Percentiles rank a stretch among this genome's conserved stretches.
These are phyloP conservation scores for Hyppa rectilinea DNA, from an alignment of 2,888 invertebrate species.

Conservation along the genomic window DNA sequence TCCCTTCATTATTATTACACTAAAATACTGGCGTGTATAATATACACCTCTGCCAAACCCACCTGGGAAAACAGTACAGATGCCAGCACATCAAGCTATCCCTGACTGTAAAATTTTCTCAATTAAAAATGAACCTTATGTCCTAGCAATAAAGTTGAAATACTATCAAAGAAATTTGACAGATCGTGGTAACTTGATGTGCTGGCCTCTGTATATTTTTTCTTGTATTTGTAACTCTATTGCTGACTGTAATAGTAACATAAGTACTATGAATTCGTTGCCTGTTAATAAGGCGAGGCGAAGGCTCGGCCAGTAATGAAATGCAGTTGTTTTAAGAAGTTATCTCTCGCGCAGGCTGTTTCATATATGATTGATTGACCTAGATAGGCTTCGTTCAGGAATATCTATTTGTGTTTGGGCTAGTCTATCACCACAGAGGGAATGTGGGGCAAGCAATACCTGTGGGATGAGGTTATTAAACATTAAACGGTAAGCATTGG, in stretches of 20 bases:
- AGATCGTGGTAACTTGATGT: no score
- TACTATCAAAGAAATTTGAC: no score
- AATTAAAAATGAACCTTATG: no score
- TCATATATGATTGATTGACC: slow-evolving; percentile 8
- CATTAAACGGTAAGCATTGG: neutral
- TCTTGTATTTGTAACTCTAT: neutral
- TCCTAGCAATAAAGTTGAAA: no score
- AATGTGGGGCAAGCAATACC: slow-evolving; percentile 17
- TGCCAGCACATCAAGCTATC: no score
- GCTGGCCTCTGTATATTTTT: no score
- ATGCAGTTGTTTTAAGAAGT: neutral
- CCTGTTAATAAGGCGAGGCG: no score
- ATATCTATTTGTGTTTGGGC: slow-evolving; percentile 15
- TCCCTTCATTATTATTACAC: no score
- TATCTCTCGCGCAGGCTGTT: neutral
- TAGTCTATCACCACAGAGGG: neutral
- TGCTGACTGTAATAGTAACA: neutral
- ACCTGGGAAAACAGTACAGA: no score
- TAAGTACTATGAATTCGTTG: slow-evolving; percentile 1
- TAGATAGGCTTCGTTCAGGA: slow-evolving; percentile 6
- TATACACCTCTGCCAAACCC: no score
- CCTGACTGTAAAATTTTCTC: no score
- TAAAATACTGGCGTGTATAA: no score
- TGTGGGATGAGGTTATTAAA: neutral
- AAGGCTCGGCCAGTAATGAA: neutral